Evolutionary conservation across 1,140 invertebrate species (phyloP).

Genomic region (Ganaspis sp.): DNA sequence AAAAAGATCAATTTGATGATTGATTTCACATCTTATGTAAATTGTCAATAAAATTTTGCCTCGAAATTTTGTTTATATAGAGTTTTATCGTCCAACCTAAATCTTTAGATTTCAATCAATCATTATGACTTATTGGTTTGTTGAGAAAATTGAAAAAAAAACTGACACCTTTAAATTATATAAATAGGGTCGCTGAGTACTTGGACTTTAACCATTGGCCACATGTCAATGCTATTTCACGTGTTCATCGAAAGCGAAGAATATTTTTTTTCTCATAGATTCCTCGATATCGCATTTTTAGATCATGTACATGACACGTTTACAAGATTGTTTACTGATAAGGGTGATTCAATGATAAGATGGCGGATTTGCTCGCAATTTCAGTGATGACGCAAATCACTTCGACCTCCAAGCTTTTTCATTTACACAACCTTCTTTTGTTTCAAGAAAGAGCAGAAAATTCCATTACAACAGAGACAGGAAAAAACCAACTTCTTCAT

Average conservation of each 20-base stretch:
- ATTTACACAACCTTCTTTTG: conserved; percentile 23
- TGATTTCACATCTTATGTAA: background rate
- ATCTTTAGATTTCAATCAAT: conserved; percentile 25
- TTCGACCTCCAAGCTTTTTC: conserved; percentile 32
- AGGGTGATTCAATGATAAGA: conserved; percentile 44
- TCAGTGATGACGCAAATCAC: conserved; percentile 55
- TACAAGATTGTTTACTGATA: conserved; percentile 43
- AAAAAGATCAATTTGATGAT: background rate
- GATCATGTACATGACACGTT: conserved; percentile 29
- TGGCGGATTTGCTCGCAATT: conserved; percentile 48
- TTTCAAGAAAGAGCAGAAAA: conserved; percentile 12
- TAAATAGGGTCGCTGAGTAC: conserved; percentile 1
- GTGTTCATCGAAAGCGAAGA: background rate
- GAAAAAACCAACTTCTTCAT: background rate
- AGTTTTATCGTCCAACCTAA: conserved; percentile 13
- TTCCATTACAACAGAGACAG: background rate
- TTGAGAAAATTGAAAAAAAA: background rate
- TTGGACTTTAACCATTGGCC: background rate
- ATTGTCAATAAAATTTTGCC: conserved; percentile 10
- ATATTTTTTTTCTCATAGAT: conserved; percentile 15
- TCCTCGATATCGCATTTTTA: conserved; percentile 14
- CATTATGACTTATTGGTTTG: background rate
- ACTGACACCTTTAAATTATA: background rate
- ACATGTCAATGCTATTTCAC: background rate
- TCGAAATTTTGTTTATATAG: background rate